These are phyloP conservation scores for Andrena marginata DNA, from an alignment of 2,888 invertebrate genomes.

Conservation along the genomic window DNA sequence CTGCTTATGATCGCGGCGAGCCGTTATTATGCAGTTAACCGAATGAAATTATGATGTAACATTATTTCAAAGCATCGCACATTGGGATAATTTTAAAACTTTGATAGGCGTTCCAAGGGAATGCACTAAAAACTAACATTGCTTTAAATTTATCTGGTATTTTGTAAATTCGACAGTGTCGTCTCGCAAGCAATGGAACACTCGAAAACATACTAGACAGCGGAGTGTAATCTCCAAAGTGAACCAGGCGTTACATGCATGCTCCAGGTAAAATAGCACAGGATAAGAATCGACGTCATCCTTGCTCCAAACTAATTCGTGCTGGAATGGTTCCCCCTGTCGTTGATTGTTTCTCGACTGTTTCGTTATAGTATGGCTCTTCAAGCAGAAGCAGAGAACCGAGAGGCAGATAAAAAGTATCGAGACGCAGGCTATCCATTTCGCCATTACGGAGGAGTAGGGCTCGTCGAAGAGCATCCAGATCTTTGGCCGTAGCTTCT, in stretches of 20 bases:
- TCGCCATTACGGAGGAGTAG: constrained; percentile 95
- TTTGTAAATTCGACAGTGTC: not conserved
- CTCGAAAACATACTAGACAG: constrained; percentile 90
- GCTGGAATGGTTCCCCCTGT: constrained; percentile 40
- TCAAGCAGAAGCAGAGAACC: constrained; percentile 97
- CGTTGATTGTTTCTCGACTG: constrained; percentile 34
- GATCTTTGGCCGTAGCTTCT: constrained; percentile 94
- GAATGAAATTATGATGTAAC: not conserved
- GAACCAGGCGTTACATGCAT: constrained; percentile 98
- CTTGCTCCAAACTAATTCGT: constrained; percentile 7
- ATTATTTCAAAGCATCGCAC: not conserved
- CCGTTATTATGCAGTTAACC: not conserved
- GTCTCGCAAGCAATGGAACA: not conserved
- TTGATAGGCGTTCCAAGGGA: not conserved
- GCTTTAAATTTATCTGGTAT: too few relatives aligned
- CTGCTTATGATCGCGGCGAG: not conserved
- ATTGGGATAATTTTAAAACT: not conserved
- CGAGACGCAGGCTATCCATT: constrained; percentile 96
- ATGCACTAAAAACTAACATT: too few relatives aligned
- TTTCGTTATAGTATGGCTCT: constrained; percentile 88
- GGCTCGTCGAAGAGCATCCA: constrained; percentile 99
- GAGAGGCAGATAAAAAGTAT: constrained; percentile 99
- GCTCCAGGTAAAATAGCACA: constrained; percentile 96
- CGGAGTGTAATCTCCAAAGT: constrained; percentile 96
- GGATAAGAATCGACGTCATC: constrained; percentile 84